Base-by-base conservation (phyloP, 1,140 invertebrate species). In the Drosophila pseudoananassae region DNA sequence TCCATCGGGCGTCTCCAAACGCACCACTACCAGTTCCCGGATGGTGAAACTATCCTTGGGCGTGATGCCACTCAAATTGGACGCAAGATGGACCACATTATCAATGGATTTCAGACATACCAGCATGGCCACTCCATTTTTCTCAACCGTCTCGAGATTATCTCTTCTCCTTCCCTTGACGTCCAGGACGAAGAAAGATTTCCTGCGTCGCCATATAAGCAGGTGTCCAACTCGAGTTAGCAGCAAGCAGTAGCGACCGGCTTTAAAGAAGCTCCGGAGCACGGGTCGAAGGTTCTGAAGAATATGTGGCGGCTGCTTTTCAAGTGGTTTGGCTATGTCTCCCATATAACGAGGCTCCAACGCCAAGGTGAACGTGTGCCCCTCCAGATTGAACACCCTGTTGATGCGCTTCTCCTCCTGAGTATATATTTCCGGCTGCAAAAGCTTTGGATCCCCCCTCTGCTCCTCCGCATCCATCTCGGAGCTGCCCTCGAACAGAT, bases 1-100 rank as follows among this genome's bases (percentile, higher is more conserved):
- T 9, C 90, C 90, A 31, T 75, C 66, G 0, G 85, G 83, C 0
- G 74, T 82, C 4, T 76, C 53, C 52, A 91, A 40, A 4, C 85
- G 81, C n/a, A 80, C 65, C 6, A 91, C 71, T 1, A 69, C 74
- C 52, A 91, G 38, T 40, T 91, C 90, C 0, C 90, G 69, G 7
- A 91, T 52, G 3, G 8, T 64, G 29, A 91, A 89, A 3, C 50
- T 54, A 52, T 79, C 77, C 2, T 14, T 40, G 0, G 40, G 10
- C 3, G 27, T 29, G n/a, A 70, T 25, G 14, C 53, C 68, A 17
- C 75, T 79, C 7, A 91, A 46, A 20, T 65, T 64, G 15, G 17
- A 69, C 12, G 80, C 59, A 33, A 90, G 46, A 45, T 87, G 52
- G 23, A 70, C 58, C 0, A 91, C 78, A 53, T 89, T 83, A 14